Evolutionary conservation across 2,888 invertebrate genomes (phyloP).

Genomic region (Leucophenga montana): DNA sequence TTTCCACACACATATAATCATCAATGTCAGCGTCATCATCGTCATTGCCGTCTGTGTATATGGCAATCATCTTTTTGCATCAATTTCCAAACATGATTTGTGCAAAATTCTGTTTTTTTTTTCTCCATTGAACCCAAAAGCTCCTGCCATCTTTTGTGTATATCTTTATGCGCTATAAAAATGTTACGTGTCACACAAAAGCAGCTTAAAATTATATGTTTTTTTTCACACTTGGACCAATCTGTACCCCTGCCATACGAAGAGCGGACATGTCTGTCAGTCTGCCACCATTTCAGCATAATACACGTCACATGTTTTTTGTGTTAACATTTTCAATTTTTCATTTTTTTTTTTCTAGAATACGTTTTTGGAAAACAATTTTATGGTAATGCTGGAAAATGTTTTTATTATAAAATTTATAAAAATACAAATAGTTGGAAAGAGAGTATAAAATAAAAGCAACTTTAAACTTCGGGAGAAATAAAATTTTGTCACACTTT

Average conservation of each 20-base stretch:
- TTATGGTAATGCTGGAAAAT: conserved; percentile 63
- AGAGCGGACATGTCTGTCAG: neutral
- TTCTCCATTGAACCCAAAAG: neutral
- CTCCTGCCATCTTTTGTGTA: neutral
- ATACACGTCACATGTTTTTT: conserved; percentile 64
- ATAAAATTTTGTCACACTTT: neutral
- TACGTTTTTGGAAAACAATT: conserved; percentile 47
- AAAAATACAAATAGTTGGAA: no score
- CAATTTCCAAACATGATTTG: conserved; percentile 68
- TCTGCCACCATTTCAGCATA: conserved; percentile 42
- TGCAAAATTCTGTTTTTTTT: conserved; percentile 47
- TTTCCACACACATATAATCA: conserved; percentile 52
- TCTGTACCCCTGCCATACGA: conserved; percentile 1
- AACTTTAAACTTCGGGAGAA: conserved; percentile 52
- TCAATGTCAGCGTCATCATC: conserved; percentile 44
- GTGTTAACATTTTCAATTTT: conserved; percentile 48
- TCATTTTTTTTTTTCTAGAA: conserved; percentile 30
- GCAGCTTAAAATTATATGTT: conserved; percentile 56
- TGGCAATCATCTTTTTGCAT: conserved; percentile 59
- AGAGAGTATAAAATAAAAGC: conserved; percentile 43
- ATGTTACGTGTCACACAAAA: conserved; percentile 44
- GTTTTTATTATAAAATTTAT: conserved; percentile 52
- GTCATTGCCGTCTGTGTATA: conserved; percentile 34
- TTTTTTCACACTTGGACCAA: conserved; percentile 40
- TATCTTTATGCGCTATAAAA: conserved; percentile 42